Evolutionary conservation across 2,888 invertebrate species (phyloP).

Genomic region (Linyphia triangularis): DNA sequence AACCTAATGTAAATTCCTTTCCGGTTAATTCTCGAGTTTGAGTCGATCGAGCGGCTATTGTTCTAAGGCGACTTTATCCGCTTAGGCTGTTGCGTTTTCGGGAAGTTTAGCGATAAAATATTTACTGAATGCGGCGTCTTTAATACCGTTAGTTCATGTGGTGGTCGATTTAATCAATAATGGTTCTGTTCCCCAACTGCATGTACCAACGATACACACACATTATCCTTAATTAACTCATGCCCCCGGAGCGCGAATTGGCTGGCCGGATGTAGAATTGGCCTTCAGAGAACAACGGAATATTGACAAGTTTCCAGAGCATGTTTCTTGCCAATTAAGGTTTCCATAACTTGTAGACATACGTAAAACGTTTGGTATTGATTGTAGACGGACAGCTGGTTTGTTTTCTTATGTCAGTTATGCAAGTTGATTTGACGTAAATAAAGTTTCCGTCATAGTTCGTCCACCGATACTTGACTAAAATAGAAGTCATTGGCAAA

Average conservation of each 20-base stretch:
- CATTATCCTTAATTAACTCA: slow-evolving; percentile 70
- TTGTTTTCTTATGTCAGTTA: neutral
- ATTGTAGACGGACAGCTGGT: neutral
- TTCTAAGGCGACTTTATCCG: slow-evolving; percentile 48
- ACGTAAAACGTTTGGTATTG: neutral
- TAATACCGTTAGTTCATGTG: slow-evolving; percentile 39
- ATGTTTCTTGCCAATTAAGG: slow-evolving; percentile 41
- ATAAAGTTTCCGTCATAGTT: no score
- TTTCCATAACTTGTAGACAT: neutral
- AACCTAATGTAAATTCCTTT: slow-evolving; percentile 30
- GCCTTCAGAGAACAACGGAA: slow-evolving; percentile 33
- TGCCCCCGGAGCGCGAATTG: slow-evolving; percentile 45
- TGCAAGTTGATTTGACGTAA: no score
- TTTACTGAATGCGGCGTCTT: slow-evolving; percentile 52
- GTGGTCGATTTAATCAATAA: slow-evolving; percentile 71
- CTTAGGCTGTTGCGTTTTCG: slow-evolving; percentile 43
- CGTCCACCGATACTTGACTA: no score
- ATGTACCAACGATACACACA: slow-evolving; percentile 37
- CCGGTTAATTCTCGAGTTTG: slow-evolving; percentile 5
- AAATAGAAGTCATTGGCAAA: no score
- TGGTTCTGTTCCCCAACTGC: neutral
- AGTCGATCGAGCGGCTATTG: slow-evolving; percentile 24
- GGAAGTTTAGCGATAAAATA: slow-evolving; percentile 63
- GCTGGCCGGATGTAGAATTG: neutral
- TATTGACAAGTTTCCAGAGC: slow-evolving; percentile 45